phyloP scores from a whole-genome alignment of 2,797 vertebrate species.

The Channa striata region DNA sequence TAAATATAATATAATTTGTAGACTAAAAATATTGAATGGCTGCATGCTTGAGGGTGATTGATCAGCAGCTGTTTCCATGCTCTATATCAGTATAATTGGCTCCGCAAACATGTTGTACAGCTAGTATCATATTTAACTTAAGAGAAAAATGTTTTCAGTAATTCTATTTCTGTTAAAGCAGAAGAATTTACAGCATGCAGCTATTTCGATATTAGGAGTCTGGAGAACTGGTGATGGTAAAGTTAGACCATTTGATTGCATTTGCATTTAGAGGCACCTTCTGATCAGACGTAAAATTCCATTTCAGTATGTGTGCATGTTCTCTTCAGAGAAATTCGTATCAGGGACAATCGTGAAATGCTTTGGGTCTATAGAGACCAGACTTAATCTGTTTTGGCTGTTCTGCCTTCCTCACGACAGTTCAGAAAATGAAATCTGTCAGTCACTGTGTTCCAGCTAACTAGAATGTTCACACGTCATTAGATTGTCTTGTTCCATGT shows the following conservation, averaged over 20 bases:
- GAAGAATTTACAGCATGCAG: too few species aligned
- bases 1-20: too few species aligned
- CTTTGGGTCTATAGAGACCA: conserved; percentile 35
- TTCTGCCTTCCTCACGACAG: conserved; percentile 25
- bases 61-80: too few species aligned
- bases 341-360: conserved; percentile 41
- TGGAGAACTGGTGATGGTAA: background rate
- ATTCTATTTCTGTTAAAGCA: too few species aligned
- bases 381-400: conserved; percentile 54
- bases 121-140: too few species aligned
- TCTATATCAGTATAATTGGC: too few species aligned
- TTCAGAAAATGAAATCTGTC: conserved; percentile 60
- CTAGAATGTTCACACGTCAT: conserved; percentile 18
- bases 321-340: conserved; percentile 40
- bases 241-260: conserved; percentile 19
- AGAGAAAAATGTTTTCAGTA: too few species aligned
- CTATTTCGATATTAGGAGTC: background rate
- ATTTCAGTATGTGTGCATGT: conserved; percentile 6
- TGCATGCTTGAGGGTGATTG: too few species aligned
- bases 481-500: conserved; percentile 27
- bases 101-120: too few species aligned
- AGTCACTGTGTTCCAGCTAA: conserved; percentile 26
- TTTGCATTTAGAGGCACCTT: background rate
- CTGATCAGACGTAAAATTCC: conserved; percentile 13
- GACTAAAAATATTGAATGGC: background rate